A percentile compares a stretch with the other conserved stretches of the same genome.
These are phyloP conservation scores for Procambarus virginalis DNA, from an alignment of 1,140 invertebrate genomes.

Conservation along the genomic window DNA sequence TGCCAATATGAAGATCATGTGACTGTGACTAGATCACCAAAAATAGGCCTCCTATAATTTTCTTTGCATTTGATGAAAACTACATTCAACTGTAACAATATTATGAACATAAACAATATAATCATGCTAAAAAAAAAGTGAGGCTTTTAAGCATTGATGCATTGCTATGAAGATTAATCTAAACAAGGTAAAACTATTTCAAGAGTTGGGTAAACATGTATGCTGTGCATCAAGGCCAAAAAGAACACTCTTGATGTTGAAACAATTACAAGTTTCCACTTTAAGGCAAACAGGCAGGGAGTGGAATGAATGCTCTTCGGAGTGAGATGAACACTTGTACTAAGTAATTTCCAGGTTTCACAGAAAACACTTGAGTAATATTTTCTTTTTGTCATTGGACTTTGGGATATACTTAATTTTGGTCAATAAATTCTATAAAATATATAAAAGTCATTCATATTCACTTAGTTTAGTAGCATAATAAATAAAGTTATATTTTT, in stretches of 20 bases:
- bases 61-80: neutral
- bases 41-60: constrained; percentile 6
- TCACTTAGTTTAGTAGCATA: constrained; percentile 1
- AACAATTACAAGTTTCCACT: constrained; percentile 7
- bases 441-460: constrained; percentile 17
- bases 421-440: constrained; percentile 13
- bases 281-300: constrained; percentile 42
- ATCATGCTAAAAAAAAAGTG: constrained; percentile 6
- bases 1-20: neutral
- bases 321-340: constrained; percentile 35
- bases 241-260: constrained; percentile 15
- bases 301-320: constrained; percentile 11
- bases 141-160: constrained; percentile 49
- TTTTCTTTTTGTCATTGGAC: constrained; percentile 21
- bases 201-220: neutral
- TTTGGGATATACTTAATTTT: constrained; percentile 27
- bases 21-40: constrained; percentile 42
- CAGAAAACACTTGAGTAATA: constrained; percentile 5
- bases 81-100: constrained; percentile 4
- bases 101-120: neutral
- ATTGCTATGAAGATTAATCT: constrained; percentile 26
- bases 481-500: constrained; percentile 25
- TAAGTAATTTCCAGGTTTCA: constrained; percentile 14
- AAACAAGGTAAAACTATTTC: neutral
- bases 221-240: neutral